Percentiles rank a stretch among this genome's conserved stretches.
These are phyloP conservation scores for Passer domesticus DNA, from an alignment of 2,113 vertebrate genomes.

Conservation along the genomic window DNA sequence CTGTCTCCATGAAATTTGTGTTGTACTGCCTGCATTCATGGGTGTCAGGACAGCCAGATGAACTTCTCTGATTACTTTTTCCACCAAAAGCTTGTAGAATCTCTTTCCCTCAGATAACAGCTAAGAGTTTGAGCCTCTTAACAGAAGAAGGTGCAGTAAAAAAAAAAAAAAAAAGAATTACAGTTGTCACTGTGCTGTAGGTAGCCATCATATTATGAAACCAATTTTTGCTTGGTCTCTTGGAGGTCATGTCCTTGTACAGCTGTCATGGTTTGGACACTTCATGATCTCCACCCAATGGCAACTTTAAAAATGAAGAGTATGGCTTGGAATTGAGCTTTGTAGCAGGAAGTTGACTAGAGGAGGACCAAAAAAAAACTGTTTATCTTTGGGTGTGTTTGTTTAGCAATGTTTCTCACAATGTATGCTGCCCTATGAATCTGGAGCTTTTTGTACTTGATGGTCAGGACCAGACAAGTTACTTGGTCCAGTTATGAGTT, in stretches of 20 bases:
- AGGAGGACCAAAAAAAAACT: neutral
- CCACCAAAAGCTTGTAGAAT: neutral
- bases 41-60: neutral
- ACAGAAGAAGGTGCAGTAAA: neutral
- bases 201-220: neutral
- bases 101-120: neutral
- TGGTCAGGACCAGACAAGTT: constrained; percentile 29
- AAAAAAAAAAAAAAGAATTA: neutral
- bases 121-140: neutral
- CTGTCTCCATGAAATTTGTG: neutral
- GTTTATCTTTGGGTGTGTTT: constrained; percentile 23
- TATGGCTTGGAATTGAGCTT: neutral
- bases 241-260: neutral
- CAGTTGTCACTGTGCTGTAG: neutral
- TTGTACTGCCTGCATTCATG: neutral
- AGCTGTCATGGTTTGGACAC: neutral
- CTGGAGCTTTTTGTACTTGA: neutral
- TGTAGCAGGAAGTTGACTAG: neutral
- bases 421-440: neutral
- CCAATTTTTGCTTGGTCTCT: neutral
- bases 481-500: neutral
- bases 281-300: neutral
- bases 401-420: neutral
- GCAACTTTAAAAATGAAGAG: neutral
- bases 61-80: neutral